Evolutionary conservation across 1,140 invertebrate species (phyloP).

Genomic region (Gryon sp.): DNA sequence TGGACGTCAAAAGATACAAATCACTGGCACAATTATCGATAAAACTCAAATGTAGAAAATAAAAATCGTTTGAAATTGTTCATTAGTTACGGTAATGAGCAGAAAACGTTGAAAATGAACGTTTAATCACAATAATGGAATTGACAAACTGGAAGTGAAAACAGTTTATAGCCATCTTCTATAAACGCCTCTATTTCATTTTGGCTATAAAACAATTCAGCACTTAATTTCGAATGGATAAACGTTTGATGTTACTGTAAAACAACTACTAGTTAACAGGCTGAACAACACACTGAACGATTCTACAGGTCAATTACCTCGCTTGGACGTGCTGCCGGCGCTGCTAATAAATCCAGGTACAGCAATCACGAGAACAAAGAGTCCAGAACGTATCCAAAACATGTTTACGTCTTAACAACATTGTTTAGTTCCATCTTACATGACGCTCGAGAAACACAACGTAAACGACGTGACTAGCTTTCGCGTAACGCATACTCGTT

Average conservation of each 20-base stretch:
- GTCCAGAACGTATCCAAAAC: constrained; percentile 79
- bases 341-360: constrained; percentile 79
- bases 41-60: too few relatives aligned
- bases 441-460: constrained; percentile 75
- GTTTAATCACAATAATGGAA: too few relatives aligned
- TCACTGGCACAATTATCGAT: too few relatives aligned
- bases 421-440: constrained; percentile 80
- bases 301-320: constrained; percentile 71
- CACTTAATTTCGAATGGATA: too few relatives aligned
- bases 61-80: too few relatives aligned
- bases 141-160: not conserved
- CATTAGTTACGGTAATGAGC: too few relatives aligned
- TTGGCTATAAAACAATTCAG: too few relatives aligned
- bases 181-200: too few relatives aligned
- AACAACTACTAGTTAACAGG: not conserved
- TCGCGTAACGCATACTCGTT: constrained; percentile 72
- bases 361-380: constrained; percentile 79
- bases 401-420: constrained; percentile 80
- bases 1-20: too few relatives aligned
- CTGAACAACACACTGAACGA: constrained; percentile 1
- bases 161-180: too few relatives aligned
- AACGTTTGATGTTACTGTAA: too few relatives aligned
- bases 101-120: too few relatives aligned
- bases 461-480: constrained; percentile 61
- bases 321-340: constrained; percentile 76